These are phyloP conservation scores for Himalopsyche tibetana DNA, from an alignment of 2,888 invertebrate species.

Conservation along the genomic window DNA sequence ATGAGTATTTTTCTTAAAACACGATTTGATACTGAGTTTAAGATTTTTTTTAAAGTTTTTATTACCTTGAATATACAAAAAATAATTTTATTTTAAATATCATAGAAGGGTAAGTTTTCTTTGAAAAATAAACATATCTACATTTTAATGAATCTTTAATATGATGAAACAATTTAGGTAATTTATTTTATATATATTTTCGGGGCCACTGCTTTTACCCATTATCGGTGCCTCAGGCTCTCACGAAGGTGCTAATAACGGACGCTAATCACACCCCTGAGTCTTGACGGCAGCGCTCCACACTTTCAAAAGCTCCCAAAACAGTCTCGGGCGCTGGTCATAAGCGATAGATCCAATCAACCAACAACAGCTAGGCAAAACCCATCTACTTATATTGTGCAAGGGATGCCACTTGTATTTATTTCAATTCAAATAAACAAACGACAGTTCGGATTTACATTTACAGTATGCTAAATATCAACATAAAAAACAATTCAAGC, in stretches of 20 bases:
- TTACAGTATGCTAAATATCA: too few relatives aligned
- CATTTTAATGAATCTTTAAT: neutral
- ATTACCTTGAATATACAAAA: too few relatives aligned
- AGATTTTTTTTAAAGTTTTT: too few relatives aligned
- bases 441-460: too few relatives aligned
- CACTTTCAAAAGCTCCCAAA: constrained; percentile 22
- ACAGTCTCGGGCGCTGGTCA: neutral
- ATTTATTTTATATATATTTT: neutral
- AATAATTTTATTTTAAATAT: too few relatives aligned
- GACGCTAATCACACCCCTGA: constrained; percentile 60
- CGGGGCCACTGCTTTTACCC: constrained; percentile 42
- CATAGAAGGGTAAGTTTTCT: too few relatives aligned
- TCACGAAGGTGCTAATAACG: constrained; percentile 65
- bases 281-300: constrained; percentile 17
- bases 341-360: neutral
- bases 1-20: too few relatives aligned
- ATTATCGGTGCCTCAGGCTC: constrained; percentile 52
- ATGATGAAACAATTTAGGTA: neutral
- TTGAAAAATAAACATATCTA: too few relatives aligned
- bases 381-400: neutral
- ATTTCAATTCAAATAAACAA: too few relatives aligned
- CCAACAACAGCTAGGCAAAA: neutral
- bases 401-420: neutral
- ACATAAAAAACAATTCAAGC: too few relatives aligned
- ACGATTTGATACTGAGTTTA: too few relatives aligned